Evolutionary conservation across 2,888 invertebrate species (phyloP), one percentile per base, ranked within the genome.

Genomic region (Nomada fucata): DNA sequence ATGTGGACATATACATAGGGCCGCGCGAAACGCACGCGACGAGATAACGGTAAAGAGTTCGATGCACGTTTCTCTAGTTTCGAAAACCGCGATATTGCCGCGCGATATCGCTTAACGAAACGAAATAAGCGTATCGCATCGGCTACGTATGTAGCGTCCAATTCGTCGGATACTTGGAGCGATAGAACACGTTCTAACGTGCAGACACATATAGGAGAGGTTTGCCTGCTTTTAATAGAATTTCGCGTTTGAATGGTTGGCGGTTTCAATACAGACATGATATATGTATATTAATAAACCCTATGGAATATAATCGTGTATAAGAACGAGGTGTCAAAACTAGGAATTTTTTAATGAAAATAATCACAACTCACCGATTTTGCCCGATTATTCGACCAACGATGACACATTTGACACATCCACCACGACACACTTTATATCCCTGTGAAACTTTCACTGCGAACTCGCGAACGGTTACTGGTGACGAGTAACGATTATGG

Each of bases 41-140:
- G 42, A 67, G 63, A 77, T 82, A 83, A 83, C 82, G 83, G 74
- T 82, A 68, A 77, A 70, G 71, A 63, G 42, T 81, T 70, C 65
- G 70, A 55, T 61, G 60, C 81, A 70, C 76, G 81, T 76, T 71
- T 71, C 83, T 74, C 60, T 29, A 55, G 82, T 81, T 82, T 77
- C 82, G 44, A 77, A 82, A 82, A 81, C 77, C 67, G 53, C 82
- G 42, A 26, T 26, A 50, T 18, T 64, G 70, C 50, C 59, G 7
- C 64, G 44, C 55, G 72, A 63, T 72, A 63, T 53, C 63, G 63
- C n/a, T 13, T 63, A 69, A 52, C 61, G 50, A 52, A 55, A 59
- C 10, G 18, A 69, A 57, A 20, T 13, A 20, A 76, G 52, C 52
- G 52, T 15, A 67, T 18, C 42, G 29, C n/a, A 60, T 20, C 20